Percentiles rank a stretch among this genome's conserved stretches.
Conservation (phyloP, 2,113 vertebrate species). For the Chlorodrepanis virens region DNA sequence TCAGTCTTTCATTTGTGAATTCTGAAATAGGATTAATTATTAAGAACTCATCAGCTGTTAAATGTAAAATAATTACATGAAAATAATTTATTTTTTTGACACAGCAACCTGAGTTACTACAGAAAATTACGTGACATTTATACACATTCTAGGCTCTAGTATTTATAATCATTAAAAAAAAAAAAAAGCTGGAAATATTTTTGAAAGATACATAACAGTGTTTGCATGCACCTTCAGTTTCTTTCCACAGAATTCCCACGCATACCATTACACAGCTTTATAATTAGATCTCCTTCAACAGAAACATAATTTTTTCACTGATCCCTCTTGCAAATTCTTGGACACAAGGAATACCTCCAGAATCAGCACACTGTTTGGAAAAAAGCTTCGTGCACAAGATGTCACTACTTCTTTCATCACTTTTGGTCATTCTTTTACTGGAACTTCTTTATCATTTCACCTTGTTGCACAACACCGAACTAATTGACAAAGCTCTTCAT, state of each 20-base stretch:
- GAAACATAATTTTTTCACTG: neutral
- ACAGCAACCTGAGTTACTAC: neutral
- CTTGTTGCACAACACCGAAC: neutral
- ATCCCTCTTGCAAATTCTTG: neutral
- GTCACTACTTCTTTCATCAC: neutral
- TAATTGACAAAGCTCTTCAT: neutral
- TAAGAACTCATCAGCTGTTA: neutral
- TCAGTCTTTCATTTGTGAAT: neutral
- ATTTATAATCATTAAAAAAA: neutral
- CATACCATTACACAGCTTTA: neutral
- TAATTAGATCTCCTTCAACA: neutral
- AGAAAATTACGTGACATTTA: neutral
- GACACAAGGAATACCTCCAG: neutral
- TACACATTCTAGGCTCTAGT: neutral
- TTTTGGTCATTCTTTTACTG: neutral
- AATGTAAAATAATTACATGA: neutral
- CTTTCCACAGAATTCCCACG: neutral
- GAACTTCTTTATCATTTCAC: neutral
- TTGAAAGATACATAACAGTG: neutral
- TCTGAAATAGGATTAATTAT: neutral
- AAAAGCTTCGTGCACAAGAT: neutral
- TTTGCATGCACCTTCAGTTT: neutral
- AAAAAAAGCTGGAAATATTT: neutral
- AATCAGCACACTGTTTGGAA: neutral
- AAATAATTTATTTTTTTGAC: neutral